Conservation (phyloP, 2,113 vertebrate genomes). For the Formicarius rufipectus region DNA sequence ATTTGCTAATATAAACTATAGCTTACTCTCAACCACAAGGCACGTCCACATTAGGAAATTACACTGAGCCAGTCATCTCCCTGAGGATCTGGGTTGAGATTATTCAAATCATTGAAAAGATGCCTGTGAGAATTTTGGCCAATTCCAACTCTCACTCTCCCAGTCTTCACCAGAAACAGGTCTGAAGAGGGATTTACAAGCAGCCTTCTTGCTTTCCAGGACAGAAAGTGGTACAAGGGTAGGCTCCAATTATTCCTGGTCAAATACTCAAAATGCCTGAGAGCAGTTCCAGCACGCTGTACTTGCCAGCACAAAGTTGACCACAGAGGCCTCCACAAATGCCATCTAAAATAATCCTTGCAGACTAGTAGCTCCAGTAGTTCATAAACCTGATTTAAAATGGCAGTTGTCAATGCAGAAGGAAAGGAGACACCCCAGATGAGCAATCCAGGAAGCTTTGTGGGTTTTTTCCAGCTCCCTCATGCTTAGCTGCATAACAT, state of each 20-base stretch:
- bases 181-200: neutral
- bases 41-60: neutral
- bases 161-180: neutral
- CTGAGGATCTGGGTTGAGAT: neutral
- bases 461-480: neutral
- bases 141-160: neutral
- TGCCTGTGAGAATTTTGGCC: neutral
- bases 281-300: accelerated
- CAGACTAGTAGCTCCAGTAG: neutral
- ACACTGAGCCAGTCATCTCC: neutral
- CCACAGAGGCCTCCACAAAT: neutral
- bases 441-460: neutral
- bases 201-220: neutral
- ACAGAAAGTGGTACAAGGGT: neutral
- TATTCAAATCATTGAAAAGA: neutral
- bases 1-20: neutral
- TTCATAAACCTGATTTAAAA: neutral
- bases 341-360: neutral
- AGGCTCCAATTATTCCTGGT: neutral
- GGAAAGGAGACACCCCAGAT: neutral
- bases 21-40: neutral
- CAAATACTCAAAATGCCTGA: neutral
- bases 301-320: neutral
- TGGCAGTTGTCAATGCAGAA: neutral
- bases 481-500: neutral